phyloP scores from a whole-genome alignment of 2,113 vertebrate species.

The Ochotona princeps region DNA sequence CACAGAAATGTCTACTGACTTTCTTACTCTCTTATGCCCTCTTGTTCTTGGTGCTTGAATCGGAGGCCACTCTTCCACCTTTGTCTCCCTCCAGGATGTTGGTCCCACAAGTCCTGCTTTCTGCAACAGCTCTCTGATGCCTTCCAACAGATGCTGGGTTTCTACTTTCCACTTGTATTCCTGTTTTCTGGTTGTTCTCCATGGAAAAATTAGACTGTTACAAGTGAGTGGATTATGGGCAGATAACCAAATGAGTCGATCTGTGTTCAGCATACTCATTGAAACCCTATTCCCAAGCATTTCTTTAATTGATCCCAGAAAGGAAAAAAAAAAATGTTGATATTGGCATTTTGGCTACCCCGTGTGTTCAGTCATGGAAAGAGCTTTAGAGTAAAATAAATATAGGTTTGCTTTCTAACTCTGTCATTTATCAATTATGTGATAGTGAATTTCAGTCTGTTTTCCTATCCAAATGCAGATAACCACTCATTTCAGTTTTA shows the following conservation, averaged over 20 bases:
- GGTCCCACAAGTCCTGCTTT: too few relatives aligned
- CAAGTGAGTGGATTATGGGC: neutral
- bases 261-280: neutral
- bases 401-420: neutral
- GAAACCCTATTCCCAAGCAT: neutral
- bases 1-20: neutral
- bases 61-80: neutral
- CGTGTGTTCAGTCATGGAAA: neutral
- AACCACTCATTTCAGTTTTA: neutral
- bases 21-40: neutral
- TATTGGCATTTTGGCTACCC: neutral
- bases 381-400: neutral
- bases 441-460: neutral
- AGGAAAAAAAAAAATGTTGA: neutral
- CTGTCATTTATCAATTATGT: neutral
- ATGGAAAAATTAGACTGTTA: neutral
- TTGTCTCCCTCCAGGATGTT: neutral
- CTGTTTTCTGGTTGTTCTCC: neutral
- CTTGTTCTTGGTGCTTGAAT: neutral
- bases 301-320: constrained; percentile 1
- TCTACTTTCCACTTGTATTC: neutral
- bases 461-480: neutral
- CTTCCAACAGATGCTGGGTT: neutral
- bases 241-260: neutral
- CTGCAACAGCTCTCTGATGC: neutral